Evolutionary conservation across 2,797 vertebrate genomes (phyloP), one percentile per base, ranked within the genome.

Genomic region (Carapus acus): DNA sequence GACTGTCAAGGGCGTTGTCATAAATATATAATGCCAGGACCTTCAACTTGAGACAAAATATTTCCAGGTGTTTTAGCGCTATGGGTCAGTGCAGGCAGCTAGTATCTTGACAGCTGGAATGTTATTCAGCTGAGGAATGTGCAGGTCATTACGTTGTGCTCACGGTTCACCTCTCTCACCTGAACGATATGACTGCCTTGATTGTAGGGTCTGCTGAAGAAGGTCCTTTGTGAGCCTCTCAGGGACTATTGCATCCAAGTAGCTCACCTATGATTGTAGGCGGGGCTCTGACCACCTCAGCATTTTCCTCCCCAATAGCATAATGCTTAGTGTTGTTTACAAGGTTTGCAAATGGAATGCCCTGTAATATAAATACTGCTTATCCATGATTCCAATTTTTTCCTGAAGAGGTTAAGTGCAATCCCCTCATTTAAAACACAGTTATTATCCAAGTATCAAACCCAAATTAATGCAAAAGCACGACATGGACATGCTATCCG

Each of bases 121-220:
- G 78, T 74, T 58, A 80, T 73, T 82, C 77, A 78, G 80, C 76
- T 49, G 77, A 79, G 83, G 87, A 89, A 89, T 89, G 86, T 70
- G 77, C 74, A 60, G 68, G 82, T 85, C 83, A 79, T 87, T 83
- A 83, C 74, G 47, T 38, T 50, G 49, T 18, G 74, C 78, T 79
- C 80, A 81, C 48, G 71, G 67, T 85, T 85, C 86, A 85, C 79
- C 82, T 84, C 83, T 66, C 78, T 77, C 79, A 66, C 79, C 80
- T 65, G 29, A 62, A 62, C 76, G 61, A 62, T 74, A 78, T 83
- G 79, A 80, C 81, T 78, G 69, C 71, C 65, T 71, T 77, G 80
- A 83, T 85, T 86, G 80, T 85, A 57, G 76, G 52, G 45, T 55
- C 71, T 54, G 70, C 69, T 86, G 72, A 88, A 87, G 78, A 74